These are phyloP conservation scores for Palythoa grandiflora DNA, from an alignment of 92 coral and sea anemone species.

Conservation along the genomic window DNA sequence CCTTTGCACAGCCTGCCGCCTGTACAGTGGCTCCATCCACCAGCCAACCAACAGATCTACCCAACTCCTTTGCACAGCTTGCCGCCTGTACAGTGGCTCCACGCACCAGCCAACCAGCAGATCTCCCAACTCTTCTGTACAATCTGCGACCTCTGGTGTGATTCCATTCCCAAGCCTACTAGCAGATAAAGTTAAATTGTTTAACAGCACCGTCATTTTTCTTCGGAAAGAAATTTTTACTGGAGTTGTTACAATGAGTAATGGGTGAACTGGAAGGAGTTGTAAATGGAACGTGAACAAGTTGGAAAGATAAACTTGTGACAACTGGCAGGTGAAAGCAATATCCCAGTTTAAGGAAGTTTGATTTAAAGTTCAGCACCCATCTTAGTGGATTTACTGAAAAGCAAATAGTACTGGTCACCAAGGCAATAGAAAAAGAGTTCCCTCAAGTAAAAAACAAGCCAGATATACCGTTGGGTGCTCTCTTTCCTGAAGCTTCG, in stretches of 20 bases:
- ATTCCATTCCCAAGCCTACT: too few relatives aligned
- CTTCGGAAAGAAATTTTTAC: neutral
- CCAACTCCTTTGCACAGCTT: neutral
- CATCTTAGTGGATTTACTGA: slow-evolving; percentile 44
- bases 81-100: neutral
- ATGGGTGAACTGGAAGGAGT: slow-evolving; percentile 28
- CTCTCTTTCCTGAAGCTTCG: slow-evolving; percentile 54
- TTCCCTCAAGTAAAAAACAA: slow-evolving; percentile 37
- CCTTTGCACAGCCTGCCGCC: too few relatives aligned
- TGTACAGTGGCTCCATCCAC: too few relatives aligned
- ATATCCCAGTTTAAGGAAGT: slow-evolving; percentile 36
- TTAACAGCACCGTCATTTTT: slow-evolving; percentile 15
- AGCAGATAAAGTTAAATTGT: neutral
- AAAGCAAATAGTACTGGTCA: slow-evolving; percentile 27
- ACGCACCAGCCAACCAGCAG: too few relatives aligned
- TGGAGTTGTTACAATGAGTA: slow-evolving; percentile 16
- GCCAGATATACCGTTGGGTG: slow-evolving; percentile 7
- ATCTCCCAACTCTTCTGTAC: neutral
- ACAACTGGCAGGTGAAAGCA: slow-evolving; percentile 26
- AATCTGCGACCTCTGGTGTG: neutral
- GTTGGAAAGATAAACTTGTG: slow-evolving; percentile 7
- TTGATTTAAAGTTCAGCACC: slow-evolving; percentile 28
- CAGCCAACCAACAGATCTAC: too few relatives aligned
- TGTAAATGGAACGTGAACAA: slow-evolving; percentile 20
- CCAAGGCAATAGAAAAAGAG: slow-evolving; percentile 25